Evolutionary conservation across 2,888 invertebrate species (phyloP), one percentile per base, ranked within the genome.

Genomic region (Stenoptilia bipunctidactyla): DNA sequence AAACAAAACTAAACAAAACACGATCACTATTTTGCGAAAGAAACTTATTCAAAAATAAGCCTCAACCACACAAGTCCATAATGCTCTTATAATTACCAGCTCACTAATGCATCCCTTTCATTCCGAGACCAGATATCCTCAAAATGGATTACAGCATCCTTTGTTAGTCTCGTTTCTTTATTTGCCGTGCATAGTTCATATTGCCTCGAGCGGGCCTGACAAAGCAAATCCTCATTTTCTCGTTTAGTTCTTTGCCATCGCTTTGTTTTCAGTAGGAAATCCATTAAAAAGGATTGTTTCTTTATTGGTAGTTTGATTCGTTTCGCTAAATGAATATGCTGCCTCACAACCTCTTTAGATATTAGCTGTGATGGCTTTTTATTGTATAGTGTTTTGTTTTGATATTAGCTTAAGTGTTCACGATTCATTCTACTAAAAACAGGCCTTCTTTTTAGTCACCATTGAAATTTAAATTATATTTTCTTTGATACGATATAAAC

Each of bases 191-290:
- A 30, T 30, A 30, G 30, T 30, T 30, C 30, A 30, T 30, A 12
- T 30, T 12, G 30, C 30, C 12, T 30, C 30, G 12, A 12, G 30
- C 30, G 51, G 43, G 50, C 58, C 65, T 61, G 61, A 65, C 66
- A 73, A 71, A 69, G 71, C 60, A 66, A 71, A 72, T 71, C 66
- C 68, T 68, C 68, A 71, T 73, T 74, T 72, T 72, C 70, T 69
- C 68, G 69, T 72, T 73, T 71, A 61, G 51, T 66, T 62, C 56
- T 64, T 56, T 62, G 64, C 68, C 64, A 61, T 56, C 66, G 46
- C 48, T 47, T 66, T 73, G 66, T 62, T 62, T 61, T 56, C 52
- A 54, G 50, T 51, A 37, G 55, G 50, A 60, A 66, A 66, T 59
- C 58, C 61, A 61, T 60, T 58, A 52, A 51, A 56, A 59, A 55